phyloP scores from a whole-genome alignment of 2,888 invertebrate species.

The Cyclophora albipunctata region DNA sequence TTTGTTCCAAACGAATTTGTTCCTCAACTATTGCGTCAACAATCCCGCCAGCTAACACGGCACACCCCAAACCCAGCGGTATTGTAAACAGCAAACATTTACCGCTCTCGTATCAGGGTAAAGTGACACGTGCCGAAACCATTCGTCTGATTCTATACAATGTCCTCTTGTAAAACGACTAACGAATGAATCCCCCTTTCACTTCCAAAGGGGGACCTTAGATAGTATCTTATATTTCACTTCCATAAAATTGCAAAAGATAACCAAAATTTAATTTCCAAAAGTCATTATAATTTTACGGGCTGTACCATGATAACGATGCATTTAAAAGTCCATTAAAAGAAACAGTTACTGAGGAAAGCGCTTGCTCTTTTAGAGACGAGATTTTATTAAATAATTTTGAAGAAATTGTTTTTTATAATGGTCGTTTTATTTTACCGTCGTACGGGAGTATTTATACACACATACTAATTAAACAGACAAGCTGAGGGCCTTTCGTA shows the following conservation, averaged over 20 bases:
- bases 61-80: constrained; percentile 26
- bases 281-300: constrained; percentile 21
- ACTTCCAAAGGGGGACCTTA: constrained; percentile 12
- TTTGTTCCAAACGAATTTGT: too few species aligned
- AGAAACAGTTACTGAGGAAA: constrained; percentile 2
- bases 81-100: constrained; percentile 53
- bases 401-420: too few species aligned
- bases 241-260: constrained; percentile 18
- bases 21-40: too few species aligned
- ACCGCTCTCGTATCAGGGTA: constrained; percentile 33
- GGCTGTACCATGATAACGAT: constrained; percentile 9
- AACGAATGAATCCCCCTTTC: constrained; percentile 40
- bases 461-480: too few species aligned
- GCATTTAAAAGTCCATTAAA: constrained; percentile 10
- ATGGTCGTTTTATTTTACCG: too few species aligned
- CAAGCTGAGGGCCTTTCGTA: too few species aligned
- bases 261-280: constrained; percentile 20
- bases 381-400: too few species aligned
- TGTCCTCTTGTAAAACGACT: constrained; percentile 50
- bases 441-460: too few species aligned
- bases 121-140: constrained; percentile 55
- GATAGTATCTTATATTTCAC: constrained; percentile 16
- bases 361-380: not conserved
- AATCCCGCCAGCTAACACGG: constrained; percentile 16
- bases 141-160: constrained; percentile 48